A percentile compares a stretch with the other conserved stretches of the same genome.
Evolutionary conservation across 2,113 vertebrate species (phyloP).

Genomic region (Corapipo altera): DNA sequence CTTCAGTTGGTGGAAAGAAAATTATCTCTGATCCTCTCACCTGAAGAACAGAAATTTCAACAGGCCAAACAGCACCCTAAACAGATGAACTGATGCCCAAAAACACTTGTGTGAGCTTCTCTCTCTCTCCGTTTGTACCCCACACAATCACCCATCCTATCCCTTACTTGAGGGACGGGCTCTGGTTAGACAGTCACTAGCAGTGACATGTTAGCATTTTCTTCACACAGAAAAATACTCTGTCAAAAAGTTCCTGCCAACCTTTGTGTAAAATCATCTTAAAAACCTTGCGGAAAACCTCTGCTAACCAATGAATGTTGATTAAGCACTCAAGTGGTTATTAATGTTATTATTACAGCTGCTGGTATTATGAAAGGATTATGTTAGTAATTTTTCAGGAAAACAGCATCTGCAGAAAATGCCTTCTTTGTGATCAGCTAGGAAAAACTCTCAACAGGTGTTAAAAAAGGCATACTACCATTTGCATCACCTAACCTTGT

Average conservation of each 20-base stretch:
- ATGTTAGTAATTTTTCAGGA: constrained; percentile 19
- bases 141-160: rapidly evolving
- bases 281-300: background rate
- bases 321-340: constrained; percentile 1
- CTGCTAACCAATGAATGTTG: background rate
- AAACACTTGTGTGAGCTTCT: rapidly evolving
- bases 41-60: background rate
- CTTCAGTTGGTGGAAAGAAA: background rate
- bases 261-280: background rate
- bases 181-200: background rate
- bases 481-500: background rate
- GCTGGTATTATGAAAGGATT: constrained; percentile 4
- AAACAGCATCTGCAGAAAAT: constrained; percentile 39
- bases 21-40: rapidly evolving
- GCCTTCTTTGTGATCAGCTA: constrained; percentile 11
- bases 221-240: background rate
- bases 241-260: background rate
- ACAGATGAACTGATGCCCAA: background rate
- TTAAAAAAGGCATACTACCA: background rate
- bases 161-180: background rate
- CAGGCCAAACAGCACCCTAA: background rate
- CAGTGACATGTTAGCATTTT: rapidly evolving
- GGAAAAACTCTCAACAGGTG: constrained; percentile 15
- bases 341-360: constrained; percentile 60
- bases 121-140: rapidly evolving